A percentile compares a stretch with the other conserved stretches of the same genome.
Conservation (phyloP, 2,888 invertebrate genomes). For the Dexiosoma caninum region DNA sequence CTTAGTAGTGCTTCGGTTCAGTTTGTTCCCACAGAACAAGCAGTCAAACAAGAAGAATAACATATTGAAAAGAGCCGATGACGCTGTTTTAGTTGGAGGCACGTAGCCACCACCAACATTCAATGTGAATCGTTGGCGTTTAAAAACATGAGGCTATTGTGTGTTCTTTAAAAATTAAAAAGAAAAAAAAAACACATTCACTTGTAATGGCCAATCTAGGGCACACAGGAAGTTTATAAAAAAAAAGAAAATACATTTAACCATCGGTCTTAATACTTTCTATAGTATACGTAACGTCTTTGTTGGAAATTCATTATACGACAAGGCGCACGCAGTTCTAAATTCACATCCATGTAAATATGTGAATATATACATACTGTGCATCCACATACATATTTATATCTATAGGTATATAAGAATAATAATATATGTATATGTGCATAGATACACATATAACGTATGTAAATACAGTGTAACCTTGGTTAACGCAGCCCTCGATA, state of each 20-base stretch:
- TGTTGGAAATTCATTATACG: too few species aligned
- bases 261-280: neutral
- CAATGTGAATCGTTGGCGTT: slow-evolving; percentile 39
- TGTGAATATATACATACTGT: too few species aligned
- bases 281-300: neutral
- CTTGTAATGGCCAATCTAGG: slow-evolving; percentile 25
- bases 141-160: slow-evolving; percentile 20
- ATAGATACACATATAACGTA: too few species aligned
- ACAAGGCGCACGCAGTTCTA: neutral
- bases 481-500: too few species aligned
- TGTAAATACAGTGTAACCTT: too few species aligned
- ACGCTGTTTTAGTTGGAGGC: slow-evolving; percentile 43
- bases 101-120: slow-evolving; percentile 21
- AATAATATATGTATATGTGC: too few species aligned
- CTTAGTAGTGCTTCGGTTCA: slow-evolving; percentile 23
- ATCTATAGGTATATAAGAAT: too few species aligned
- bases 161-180: slow-evolving; percentile 13
- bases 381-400: too few species aligned
- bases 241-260: neutral
- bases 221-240: slow-evolving; percentile 10
- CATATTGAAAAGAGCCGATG: slow-evolving; percentile 28
- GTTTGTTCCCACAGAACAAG: slow-evolving; percentile 52
- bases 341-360: too few species aligned
- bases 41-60: slow-evolving; percentile 36
- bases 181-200: neutral